Base-by-base conservation (phyloP, 2,113 vertebrate genomes). In the Cricetomys ansorgei region DNA sequence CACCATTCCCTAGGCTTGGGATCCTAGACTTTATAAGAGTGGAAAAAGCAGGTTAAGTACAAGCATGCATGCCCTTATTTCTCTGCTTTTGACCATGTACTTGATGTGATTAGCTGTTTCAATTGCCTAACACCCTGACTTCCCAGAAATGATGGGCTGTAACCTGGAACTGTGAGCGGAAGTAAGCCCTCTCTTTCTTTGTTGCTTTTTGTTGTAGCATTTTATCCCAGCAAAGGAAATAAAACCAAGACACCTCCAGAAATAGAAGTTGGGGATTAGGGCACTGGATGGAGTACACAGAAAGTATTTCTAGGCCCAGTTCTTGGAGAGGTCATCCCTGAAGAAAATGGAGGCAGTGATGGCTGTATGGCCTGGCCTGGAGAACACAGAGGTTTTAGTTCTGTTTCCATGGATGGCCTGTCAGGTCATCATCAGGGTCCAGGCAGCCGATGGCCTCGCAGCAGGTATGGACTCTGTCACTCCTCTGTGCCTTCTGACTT, bases 401-500 rank as follows among this genome's bases (percentile, higher is more conserved):
- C 25, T 72, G 25, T 72, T 27, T 13, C 17, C 0, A 9, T 27
- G 12, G 34, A 12, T 9, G 62, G 43, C 37, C 59, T 55, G 13
- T 10, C 6, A 4, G 69, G 21, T 62, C 15, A 40, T 1, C 64
- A 29, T 23, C 31, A 4, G 7, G n/a, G 59, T 76, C 67, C 64
- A 69, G 83, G 67, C 9, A 40, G n/a, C 34, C 27, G 6, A 8
- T 1, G 55, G 87, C 45, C 31, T 40, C 55, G 40, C 13, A 15
- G 0, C 2, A 50, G 50, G 29, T 3, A 1, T n/a, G 17, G 21
- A 11, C 9, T 11, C 6, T 1, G 59, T 9, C 31, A 43, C 25
- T 11, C 1, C 85, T 27, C 48, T 7, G 50, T 34, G 48, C 67
- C 59, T 62, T 23, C 34, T 31, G 23, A 55, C 55, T 67, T 69